These are phyloP conservation scores for Oxyruncus cristatus DNA, from an alignment of 2,113 vertebrate species.

Conservation along the genomic window DNA sequence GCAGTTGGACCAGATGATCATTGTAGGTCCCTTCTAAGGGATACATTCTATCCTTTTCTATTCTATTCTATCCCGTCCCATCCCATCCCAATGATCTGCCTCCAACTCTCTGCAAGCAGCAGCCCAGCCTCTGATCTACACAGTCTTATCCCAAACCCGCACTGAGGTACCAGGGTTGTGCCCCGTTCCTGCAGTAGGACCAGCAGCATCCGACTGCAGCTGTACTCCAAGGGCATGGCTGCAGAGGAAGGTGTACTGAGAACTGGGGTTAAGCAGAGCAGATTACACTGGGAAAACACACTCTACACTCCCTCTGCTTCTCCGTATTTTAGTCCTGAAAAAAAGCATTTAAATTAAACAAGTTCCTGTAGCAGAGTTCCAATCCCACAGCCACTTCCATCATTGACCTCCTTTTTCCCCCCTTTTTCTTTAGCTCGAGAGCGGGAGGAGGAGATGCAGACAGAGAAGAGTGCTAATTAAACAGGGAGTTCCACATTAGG, in stretches of 20 bases:
- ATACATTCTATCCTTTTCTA: not conserved
- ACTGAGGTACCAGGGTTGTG: fast-evolving
- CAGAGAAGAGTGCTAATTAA: constrained; percentile 64
- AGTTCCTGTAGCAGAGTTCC: not conserved
- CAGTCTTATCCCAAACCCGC: not conserved
- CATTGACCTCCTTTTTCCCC: not conserved
- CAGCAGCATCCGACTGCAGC: not conserved
- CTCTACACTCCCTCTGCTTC: constrained; percentile 15
- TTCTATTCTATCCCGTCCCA: not conserved
- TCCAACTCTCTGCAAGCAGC: not conserved
- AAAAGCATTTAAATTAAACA: constrained; percentile 30
- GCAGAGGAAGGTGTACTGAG: not conserved
- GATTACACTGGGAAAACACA: not conserved
- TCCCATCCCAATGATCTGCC: not conserved
- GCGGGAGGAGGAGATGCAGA: constrained; percentile 9
- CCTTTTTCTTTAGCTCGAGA: not conserved
- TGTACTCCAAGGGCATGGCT: not conserved
- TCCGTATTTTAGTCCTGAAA: not conserved
- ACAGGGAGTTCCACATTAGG: constrained; percentile 65
- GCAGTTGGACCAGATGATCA: not conserved
- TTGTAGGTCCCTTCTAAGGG: not conserved
- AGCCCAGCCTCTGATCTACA: not conserved
- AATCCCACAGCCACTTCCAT: constrained; percentile 39
- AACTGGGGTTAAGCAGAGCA: constrained; percentile 3
- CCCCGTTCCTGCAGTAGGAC: not conserved